Evolutionary conservation across 2,888 invertebrate species (phyloP), one percentile per base, ranked within the genome.

Genomic region (Elegia similella): DNA sequence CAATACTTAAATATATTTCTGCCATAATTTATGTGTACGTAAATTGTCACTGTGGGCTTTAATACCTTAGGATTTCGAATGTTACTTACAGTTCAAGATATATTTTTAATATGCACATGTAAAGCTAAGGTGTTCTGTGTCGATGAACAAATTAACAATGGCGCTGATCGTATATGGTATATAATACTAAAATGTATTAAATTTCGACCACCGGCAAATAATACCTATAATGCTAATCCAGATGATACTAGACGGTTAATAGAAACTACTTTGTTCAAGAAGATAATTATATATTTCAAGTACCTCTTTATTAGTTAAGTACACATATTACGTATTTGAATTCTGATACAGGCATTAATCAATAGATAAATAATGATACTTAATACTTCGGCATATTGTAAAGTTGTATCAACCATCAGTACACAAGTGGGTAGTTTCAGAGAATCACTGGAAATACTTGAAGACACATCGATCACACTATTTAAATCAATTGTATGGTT

Each of bases 381-480:
- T 32, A 38, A n/a, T 38, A 38, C 38, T 38, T 6, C 12, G 2
- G 38, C 10, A 12, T 12, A 38, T 38, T n/a, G 12, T 38, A 38
- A 38, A 3, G 5, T 23, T 23, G 23, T 23, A 23, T 2, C 23
- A 23, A n/a, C n/a, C 0, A 6, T 38, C 5, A 12, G 34, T 55
- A 38, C 42, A 55, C 42, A 47, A 38, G 23, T 23, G 10, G 23
- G 29, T 32, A 23, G 38, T 48, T 38, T 42, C 34, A 23, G 38
- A 55, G 6, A 56, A 48, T 34, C 7, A 44, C 52, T 13, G n/a
- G 10, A 29, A 50, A 42, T 52, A 53, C 23, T 55, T 55, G 29
- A 55, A 60, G 60, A 57, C 58, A 60, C 58, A 60, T 58, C 55
- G 53, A 52, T 13, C 53, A 60, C 52, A 57, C 32, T 43, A 53